Percentiles rank a stretch among this genome's conserved stretches.
Evolutionary conservation across 2,888 invertebrate genomes (phyloP).

Genomic region (Balanococcus diminutus): DNA sequence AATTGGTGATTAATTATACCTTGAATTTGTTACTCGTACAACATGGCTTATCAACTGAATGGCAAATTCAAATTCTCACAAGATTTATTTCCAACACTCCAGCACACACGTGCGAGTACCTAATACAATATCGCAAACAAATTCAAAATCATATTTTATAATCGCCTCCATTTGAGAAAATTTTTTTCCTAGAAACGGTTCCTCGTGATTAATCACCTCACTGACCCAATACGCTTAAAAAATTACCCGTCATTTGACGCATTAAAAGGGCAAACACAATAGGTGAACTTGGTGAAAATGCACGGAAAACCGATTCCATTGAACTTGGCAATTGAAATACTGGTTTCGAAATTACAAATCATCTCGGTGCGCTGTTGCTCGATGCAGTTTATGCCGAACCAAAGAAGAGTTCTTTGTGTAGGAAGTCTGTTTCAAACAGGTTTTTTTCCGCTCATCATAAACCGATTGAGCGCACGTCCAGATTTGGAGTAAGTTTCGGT

Average conservation of each 20-base stretch:
- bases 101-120: not conserved
- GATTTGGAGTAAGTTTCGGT: constrained; percentile 13
- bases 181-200: not conserved
- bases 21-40: not conserved
- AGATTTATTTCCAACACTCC: not conserved
- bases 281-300: constrained; percentile 5
- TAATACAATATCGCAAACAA: not conserved
- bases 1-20: not conserved
- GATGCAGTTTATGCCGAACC: not conserved
- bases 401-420: not conserved
- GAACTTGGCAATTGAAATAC: constrained; percentile 21
- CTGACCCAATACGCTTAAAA: not conserved
- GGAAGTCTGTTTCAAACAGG: constrained; percentile 6
- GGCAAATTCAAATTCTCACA: not conserved
- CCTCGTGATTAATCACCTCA: not conserved
- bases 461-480: not conserved
- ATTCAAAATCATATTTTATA: not conserved
- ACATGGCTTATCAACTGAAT: not conserved
- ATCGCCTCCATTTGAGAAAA: not conserved
- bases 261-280: constrained; percentile 13
- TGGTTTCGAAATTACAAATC: constrained; percentile 27
- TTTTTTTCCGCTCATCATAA: not conserved
- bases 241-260: not conserved
- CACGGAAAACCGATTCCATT: constrained; percentile 11
- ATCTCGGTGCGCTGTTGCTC: not conserved